phyloP scores from a whole-genome alignment of 2,888 invertebrate genomes.

The Lochmaea crataegi region DNA sequence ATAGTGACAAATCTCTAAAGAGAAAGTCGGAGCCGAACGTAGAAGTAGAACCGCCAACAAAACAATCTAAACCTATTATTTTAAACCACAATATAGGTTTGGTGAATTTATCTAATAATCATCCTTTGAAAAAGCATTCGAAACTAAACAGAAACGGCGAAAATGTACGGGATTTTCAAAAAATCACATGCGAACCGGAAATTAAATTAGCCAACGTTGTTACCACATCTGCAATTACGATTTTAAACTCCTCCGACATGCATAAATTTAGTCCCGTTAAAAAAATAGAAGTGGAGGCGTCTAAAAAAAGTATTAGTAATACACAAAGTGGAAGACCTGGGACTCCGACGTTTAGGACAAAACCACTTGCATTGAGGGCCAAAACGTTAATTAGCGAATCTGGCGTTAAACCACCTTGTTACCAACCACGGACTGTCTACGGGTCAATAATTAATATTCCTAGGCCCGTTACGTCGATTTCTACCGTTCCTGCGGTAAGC shows the following conservation, averaged over 20 bases:
- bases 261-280: background rate
- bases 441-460: slow-evolving; percentile 58
- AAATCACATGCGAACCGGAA: slow-evolving; percentile 1
- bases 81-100: slow-evolving; percentile 59
- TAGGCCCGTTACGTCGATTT: slow-evolving; percentile 50
- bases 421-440: slow-evolving; percentile 58
- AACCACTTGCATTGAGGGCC: slow-evolving; percentile 33
- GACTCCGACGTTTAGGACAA: slow-evolving; percentile 35
- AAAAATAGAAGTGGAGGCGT: slow-evolving; percentile 3
- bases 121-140: slow-evolving; percentile 59
- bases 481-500: background rate
- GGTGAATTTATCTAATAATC: slow-evolving; percentile 62
- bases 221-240: background rate
- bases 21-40: slow-evolving; percentile 43
- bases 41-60: slow-evolving; percentile 50
- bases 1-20: slow-evolving; percentile 45
- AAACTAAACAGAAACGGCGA: slow-evolving; percentile 54
- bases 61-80: slow-evolving; percentile 58
- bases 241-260: background rate
- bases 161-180: slow-evolving; percentile 31
- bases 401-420: slow-evolving; percentile 54
- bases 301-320: slow-evolving; percentile 9
- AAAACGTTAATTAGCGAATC: slow-evolving; percentile 38
- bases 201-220: slow-evolving; percentile 14
- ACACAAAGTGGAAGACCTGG: slow-evolving; percentile 34